Evolutionary conservation across 2,888 invertebrate species (phyloP).

Genomic region (Diogma glabrata): DNA sequence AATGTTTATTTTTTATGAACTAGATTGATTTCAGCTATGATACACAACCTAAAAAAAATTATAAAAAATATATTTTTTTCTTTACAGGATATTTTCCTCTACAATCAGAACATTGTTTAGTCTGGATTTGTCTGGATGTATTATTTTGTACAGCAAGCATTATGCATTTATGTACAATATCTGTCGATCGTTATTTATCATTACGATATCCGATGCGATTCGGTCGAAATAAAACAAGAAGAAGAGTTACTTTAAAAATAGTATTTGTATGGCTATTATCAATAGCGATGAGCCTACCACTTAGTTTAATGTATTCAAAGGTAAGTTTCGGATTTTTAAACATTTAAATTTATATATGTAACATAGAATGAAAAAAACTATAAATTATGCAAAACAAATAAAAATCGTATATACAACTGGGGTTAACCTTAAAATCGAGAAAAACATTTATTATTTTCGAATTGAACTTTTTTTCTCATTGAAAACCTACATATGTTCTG

Average conservation of each 20-base stretch:
- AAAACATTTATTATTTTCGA: no score
- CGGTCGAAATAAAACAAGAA: conserved; percentile 76
- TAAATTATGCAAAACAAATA: no score
- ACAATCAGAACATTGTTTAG: conserved; percentile 74
- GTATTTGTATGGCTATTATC: conserved; percentile 89
- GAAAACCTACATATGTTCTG: background rate
- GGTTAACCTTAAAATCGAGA: no score
- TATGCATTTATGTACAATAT: conserved; percentile 94
- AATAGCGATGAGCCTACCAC: conserved; percentile 80
- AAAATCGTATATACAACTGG: no score
- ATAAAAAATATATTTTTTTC: background rate
- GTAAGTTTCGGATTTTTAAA: no score
- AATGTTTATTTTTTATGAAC: background rate
- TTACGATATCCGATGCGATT: conserved; percentile 88
- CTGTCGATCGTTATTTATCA: conserved; percentile 87
- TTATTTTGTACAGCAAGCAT: conserved; percentile 94
- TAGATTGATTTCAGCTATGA: conserved; percentile 1
- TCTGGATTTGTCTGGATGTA: conserved; percentile 92
- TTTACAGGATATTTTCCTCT: conserved; percentile 72
- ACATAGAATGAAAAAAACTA: no score
- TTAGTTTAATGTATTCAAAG: conserved; percentile 81
- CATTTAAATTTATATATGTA: background rate
- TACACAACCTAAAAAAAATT: conserved; percentile 12
- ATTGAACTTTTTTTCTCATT: no score
- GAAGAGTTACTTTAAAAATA: conserved; percentile 79